These are phyloP conservation scores for Elmis aenea DNA, from an alignment of 2,888 invertebrate species.

Conservation along the genomic window DNA sequence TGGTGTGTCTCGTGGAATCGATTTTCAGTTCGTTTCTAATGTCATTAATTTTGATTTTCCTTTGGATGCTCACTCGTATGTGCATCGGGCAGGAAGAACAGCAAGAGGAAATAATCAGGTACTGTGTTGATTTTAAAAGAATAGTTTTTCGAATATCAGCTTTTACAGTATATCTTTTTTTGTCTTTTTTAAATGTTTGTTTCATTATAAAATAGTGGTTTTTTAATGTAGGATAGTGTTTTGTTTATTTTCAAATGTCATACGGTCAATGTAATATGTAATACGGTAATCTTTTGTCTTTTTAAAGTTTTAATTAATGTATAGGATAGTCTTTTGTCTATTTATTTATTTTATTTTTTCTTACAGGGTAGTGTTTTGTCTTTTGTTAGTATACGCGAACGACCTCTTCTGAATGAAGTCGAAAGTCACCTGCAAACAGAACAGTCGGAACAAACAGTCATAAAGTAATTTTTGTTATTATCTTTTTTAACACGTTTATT, in stretches of 20 bases:
- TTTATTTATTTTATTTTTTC: slow-evolving; percentile 3
- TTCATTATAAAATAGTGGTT: no score
- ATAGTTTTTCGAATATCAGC: no score
- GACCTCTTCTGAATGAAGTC: slow-evolving; percentile 65
- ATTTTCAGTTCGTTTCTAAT: slow-evolving; percentile 96
- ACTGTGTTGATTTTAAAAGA: no score
- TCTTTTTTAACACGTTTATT: no score
- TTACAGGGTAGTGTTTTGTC: slow-evolving; percentile 77
- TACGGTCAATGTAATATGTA: no score
- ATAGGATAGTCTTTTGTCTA: background rate
- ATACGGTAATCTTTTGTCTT: no score
- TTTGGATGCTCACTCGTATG: slow-evolving; percentile 78
- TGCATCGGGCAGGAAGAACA: slow-evolving; percentile 92
- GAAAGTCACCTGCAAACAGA: slow-evolving; percentile 68
- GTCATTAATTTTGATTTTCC: slow-evolving; percentile 99
- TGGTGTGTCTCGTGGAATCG: slow-evolving; percentile 94
- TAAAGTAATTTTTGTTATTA: slow-evolving; percentile 61
- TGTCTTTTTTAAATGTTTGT: no score
- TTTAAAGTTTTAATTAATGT: background rate
- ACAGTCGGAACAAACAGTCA: slow-evolving; percentile 57
- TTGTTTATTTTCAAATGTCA: no score
- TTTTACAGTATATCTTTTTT: no score
- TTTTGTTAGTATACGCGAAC: slow-evolving; percentile 80
- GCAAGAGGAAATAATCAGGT: slow-evolving; percentile 81
- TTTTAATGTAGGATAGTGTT: no score